Conservation (phyloP, 2,797 vertebrate species). For the Aphelocoma californica region DNA sequence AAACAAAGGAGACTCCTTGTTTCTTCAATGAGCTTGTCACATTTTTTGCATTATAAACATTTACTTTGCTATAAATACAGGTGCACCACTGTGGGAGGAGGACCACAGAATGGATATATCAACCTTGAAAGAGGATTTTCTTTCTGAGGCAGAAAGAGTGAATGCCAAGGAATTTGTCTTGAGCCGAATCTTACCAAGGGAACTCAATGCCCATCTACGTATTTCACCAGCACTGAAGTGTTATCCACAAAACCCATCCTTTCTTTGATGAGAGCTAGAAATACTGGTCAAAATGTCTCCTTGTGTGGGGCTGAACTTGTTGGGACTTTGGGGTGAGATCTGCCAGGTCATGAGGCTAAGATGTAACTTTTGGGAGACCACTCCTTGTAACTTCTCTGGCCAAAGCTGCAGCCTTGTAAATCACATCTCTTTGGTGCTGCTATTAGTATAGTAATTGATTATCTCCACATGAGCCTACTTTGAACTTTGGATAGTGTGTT, state of each 20-base stretch:
- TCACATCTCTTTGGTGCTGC: background rate
- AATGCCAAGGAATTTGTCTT: background rate
- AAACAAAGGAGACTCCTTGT: background rate
- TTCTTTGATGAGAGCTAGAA: background rate
- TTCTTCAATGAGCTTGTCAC: background rate
- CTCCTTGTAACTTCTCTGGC: background rate
- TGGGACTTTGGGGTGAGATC: background rate
- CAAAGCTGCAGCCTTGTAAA: background rate
- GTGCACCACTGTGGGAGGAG: background rate
- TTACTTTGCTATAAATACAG: background rate
- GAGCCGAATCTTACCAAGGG: background rate
- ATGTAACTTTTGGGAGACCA: background rate
- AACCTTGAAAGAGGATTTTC: background rate
- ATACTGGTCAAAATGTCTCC: background rate
- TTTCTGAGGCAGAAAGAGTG: background rate
- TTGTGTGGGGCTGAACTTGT: background rate
- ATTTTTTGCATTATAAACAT: background rate
- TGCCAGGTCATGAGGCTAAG: background rate
- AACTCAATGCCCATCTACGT: fast-evolving
- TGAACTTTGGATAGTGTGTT: background rate
- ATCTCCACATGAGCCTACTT: background rate
- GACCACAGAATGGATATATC: background rate
- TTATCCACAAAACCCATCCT: background rate
- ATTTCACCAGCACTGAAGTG: background rate
- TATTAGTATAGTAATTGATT: background rate